Evolutionary conservation across 2,113 vertebrate species (phyloP).

Genomic region (Polypterus senegalus): DNA sequence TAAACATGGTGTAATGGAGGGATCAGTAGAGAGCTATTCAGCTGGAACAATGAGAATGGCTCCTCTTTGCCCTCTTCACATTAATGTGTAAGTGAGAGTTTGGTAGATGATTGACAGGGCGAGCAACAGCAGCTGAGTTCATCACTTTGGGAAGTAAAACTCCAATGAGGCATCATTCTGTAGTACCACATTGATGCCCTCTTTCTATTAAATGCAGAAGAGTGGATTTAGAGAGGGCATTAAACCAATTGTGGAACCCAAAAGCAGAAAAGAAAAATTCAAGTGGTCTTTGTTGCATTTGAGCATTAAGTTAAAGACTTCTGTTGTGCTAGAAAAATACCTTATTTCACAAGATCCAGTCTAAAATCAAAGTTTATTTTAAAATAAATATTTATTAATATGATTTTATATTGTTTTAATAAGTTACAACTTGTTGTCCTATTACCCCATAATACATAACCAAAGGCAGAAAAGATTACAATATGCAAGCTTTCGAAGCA

Average conservation of each 20-base stretch:
- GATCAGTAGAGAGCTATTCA: conserved; percentile 1
- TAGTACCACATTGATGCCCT: not conserved
- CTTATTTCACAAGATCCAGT: too few relatives aligned
- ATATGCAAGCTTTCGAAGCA: too few relatives aligned
- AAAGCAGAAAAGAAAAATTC: not conserved
- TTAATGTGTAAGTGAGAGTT: conserved; percentile 7
- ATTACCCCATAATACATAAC: too few relatives aligned
- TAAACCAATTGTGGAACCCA: not conserved
- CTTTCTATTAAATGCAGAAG: not conserved
- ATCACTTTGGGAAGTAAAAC: not conserved
- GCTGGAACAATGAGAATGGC: conserved; percentile 8
- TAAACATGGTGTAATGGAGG: conserved; percentile 4
- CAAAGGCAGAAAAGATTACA: too few relatives aligned
- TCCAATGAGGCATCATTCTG: conserved; percentile 2
- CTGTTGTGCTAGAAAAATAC: not conserved
- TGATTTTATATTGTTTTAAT: too few relatives aligned
- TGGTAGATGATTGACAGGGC: conserved; percentile 5
- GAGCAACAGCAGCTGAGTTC: conserved; percentile 5
- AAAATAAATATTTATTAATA: too few relatives aligned
- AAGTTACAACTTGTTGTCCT: too few relatives aligned
- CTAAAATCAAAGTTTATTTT: too few relatives aligned
- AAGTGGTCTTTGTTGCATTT: not conserved
- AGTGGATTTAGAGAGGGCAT: too few relatives aligned
- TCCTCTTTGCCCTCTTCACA: conserved; percentile 1
- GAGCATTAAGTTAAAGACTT: not conserved